Base-by-base conservation (phyloP, 1,140 invertebrate species). In the Drosophila novamexicana region DNA sequence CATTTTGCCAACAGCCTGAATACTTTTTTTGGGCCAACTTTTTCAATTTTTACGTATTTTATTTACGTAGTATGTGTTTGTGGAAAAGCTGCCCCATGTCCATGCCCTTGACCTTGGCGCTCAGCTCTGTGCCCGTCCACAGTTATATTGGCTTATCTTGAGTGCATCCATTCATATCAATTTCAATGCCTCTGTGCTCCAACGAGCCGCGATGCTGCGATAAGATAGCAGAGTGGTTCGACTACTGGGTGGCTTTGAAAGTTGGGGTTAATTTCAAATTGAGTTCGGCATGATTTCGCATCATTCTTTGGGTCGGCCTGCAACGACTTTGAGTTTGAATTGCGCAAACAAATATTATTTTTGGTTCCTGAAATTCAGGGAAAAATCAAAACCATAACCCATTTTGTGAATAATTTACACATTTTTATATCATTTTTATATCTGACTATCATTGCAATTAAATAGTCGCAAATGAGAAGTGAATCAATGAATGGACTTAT, bases 191-290 rank as follows among this genome's bases (percentile, higher is more conserved):
- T 68, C 62, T 71, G 69, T 71, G 75, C 47, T 50, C 7, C 54
- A 22, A 22, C 18, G 22, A 67, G 52, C 36, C 34, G 47, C 76
- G 82, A 79, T 78, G 64, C 50, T n/a, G 37, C 52, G 82, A 85
- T 86, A 86, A 85, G 82, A 85, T 81, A 12, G 22, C 7, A 53
- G 39, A 75, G 34, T 16, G 53, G 54, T 44, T 52, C 1, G 22
- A 57, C 77, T 52, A 62, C 77, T 80, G 72, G 74, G 62, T 49
- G 81, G 53, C 59, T 40, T 53, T 65, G 32, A 49, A 29, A 54
- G 36, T 40, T 58, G 16, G 45, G 34, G 37, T 39, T 22, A 40
- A 32, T 47, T 69, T n/a, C 18, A 44, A 42, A 52, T 22, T 45
- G 56, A 76, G 1, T 58, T 74, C n/a, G 49, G 63, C 42, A 54